Evolutionary conservation across 2,888 invertebrate genomes (phyloP).

Genomic region (Pilophorus perplexus): DNA sequence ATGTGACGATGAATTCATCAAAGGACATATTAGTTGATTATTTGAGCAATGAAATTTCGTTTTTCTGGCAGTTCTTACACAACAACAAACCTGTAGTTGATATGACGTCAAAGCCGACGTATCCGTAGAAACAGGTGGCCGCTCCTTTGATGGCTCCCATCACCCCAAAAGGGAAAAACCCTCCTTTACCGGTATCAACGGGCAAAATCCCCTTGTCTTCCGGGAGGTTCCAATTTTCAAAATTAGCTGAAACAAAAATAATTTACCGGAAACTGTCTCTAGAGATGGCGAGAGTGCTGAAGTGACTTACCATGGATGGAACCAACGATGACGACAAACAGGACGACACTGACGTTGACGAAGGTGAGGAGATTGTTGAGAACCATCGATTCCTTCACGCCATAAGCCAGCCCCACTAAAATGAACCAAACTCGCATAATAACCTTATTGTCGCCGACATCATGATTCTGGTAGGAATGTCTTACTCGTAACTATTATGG

Average conservation of each 20-base stretch:
- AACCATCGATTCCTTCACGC: constrained; percentile 73
- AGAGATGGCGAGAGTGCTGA: neutral
- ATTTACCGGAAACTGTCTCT: neutral
- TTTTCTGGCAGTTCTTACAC: neutral
- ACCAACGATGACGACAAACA: constrained; percentile 72
- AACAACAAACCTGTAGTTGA: constrained; percentile 52
- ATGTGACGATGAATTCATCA: neutral
- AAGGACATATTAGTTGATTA: neutral
- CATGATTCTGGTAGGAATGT: neutral
- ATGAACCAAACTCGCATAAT: neutral
- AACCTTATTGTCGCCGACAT: neutral
- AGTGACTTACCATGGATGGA: constrained; percentile 59
- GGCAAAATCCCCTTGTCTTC: constrained; percentile 54
- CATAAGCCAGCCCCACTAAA: constrained; percentile 62
- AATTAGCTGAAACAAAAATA: constrained; percentile 54
- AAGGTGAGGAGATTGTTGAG: constrained; percentile 76
- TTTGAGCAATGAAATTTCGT: too few relatives aligned
- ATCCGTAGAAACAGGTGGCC: constrained; percentile 58
- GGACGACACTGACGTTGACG: constrained; percentile 68
- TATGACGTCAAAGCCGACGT: constrained; percentile 61
- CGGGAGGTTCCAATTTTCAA: constrained; percentile 58
- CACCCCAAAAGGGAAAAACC: constrained; percentile 57
- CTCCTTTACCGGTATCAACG: constrained; percentile 54
- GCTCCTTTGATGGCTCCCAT: constrained; percentile 54
- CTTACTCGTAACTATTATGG: constrained; percentile 64